phyloP scores from a whole-genome alignment of 2,113 vertebrate species.

The Pipa parva region DNA sequence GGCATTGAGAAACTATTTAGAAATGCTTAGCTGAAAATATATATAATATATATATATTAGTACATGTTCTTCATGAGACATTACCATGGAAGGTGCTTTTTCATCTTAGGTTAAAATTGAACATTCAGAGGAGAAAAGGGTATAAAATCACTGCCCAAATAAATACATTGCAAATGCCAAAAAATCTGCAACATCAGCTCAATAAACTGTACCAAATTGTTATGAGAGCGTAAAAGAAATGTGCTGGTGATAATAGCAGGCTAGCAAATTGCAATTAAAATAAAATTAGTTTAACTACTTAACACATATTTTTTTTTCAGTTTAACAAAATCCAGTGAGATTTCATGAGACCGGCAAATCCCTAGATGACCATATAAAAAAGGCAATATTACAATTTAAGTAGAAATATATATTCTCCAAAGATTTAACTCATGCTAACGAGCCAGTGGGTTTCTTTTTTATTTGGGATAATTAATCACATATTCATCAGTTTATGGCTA shows the following conservation, averaged over 20 bases:
- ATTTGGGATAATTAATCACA: slow-evolving; percentile 1
- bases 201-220: not conserved
- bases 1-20: too few relatives aligned
- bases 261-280: not conserved
- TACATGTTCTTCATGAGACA: too few relatives aligned
- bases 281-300: slow-evolving; percentile 17
- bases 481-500: not conserved
- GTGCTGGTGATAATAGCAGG: slow-evolving; percentile 3
- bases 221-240: slow-evolving; percentile 13
- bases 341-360: not conserved
- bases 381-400: not conserved
- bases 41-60: too few relatives aligned
- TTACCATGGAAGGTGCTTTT: too few relatives aligned
- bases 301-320: not conserved
- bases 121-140: not conserved
- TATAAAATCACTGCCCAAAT: not conserved
- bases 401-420: not conserved
- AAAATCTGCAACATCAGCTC: slow-evolving; percentile 15
- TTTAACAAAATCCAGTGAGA: not conserved
- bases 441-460: not conserved
- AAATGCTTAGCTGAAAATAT: too few relatives aligned
- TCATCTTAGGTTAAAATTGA: too few relatives aligned
- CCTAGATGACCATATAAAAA: slow-evolving; percentile 5
- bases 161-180: slow-evolving; percentile 10
- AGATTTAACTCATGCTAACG: not conserved